These are phyloP conservation scores for Microctonus brassicae DNA, from an alignment of 2,888 invertebrate genomes.

Conservation along the genomic window DNA sequence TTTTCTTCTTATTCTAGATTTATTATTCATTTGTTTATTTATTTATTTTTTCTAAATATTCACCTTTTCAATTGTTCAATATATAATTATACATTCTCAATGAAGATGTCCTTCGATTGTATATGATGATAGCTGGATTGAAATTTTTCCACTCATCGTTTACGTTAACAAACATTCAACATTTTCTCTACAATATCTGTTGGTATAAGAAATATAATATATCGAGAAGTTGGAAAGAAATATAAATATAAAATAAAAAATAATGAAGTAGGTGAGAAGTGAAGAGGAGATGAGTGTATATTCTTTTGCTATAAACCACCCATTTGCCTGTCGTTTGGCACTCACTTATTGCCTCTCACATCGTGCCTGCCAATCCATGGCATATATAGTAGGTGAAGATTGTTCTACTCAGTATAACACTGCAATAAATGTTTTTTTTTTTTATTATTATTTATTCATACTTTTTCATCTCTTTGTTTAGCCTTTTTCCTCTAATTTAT, in stretches of 20 bases:
- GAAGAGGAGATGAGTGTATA: constrained; percentile 24
- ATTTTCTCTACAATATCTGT: background rate
- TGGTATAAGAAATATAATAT: background rate
- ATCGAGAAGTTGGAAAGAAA: background rate
- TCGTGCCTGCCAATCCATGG: constrained; percentile 32
- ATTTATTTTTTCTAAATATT: constrained; percentile 44
- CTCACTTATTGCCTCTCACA: constrained; percentile 20
- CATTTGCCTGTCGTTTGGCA: constrained; percentile 35
- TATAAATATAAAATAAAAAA: constrained; percentile 2
- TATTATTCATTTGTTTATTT: background rate
- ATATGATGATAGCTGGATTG: constrained; percentile 54
- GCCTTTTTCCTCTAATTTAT: background rate
- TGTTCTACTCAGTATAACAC: constrained; percentile 28
- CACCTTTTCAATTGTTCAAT: constrained; percentile 64
- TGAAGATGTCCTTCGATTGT: constrained; percentile 66
- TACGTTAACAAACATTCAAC: background rate
- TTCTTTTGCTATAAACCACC: constrained; percentile 13
- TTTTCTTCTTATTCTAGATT: background rate
- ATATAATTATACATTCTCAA: constrained; percentile 2
- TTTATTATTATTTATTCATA: background rate
- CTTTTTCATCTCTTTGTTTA: constrained; percentile 10
- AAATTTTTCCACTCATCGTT: constrained; percentile 50
- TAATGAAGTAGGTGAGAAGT: constrained; percentile 16
- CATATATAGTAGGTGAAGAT: constrained; percentile 26
- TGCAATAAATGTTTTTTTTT: constrained; percentile 9